A percentile compares a stretch with the other conserved stretches of the same genome.
Conservation (phyloP, 2,797 vertebrate species). For the Rhincodon typus region DNA sequence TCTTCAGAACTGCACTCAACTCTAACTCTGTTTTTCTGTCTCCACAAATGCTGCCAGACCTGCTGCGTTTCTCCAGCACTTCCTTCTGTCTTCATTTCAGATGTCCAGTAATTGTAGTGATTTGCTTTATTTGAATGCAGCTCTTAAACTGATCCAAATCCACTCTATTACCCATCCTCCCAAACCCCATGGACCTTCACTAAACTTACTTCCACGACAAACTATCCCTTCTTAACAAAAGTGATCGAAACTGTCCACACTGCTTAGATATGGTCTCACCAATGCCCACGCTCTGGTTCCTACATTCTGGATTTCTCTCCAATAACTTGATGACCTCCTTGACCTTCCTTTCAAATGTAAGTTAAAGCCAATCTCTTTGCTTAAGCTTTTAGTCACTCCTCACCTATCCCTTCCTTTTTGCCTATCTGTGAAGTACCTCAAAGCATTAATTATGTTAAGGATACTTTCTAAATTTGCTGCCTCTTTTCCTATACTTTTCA, state of each 20-base stretch:
- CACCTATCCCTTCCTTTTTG: background rate
- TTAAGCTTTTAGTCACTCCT: background rate
- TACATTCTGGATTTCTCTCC: background rate
- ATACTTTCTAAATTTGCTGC: background rate
- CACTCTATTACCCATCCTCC: too few species aligned
- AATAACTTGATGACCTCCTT: background rate
- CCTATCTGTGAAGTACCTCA: background rate
- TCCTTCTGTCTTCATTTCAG: too few species aligned
- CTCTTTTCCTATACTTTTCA: background rate
- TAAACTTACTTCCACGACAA: background rate
- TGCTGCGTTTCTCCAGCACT: too few species aligned
- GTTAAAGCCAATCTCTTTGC: background rate
- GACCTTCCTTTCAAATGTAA: background rate
- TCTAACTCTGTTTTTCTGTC: too few species aligned
- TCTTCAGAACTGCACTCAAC: too few species aligned
- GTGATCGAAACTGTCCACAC: too few species aligned
- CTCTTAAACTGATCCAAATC: background rate
- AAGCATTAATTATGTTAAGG: background rate
- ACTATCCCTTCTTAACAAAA: too few species aligned
- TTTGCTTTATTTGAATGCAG: too few species aligned
- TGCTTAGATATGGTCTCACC: too few species aligned
- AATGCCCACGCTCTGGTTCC: background rate
- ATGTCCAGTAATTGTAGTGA: too few species aligned
- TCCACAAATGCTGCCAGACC: too few species aligned
- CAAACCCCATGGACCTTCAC: too few species aligned